These are phyloP conservation scores for Graphium colonna DNA, from an alignment of 2,888 invertebrate species.

Conservation along the genomic window DNA sequence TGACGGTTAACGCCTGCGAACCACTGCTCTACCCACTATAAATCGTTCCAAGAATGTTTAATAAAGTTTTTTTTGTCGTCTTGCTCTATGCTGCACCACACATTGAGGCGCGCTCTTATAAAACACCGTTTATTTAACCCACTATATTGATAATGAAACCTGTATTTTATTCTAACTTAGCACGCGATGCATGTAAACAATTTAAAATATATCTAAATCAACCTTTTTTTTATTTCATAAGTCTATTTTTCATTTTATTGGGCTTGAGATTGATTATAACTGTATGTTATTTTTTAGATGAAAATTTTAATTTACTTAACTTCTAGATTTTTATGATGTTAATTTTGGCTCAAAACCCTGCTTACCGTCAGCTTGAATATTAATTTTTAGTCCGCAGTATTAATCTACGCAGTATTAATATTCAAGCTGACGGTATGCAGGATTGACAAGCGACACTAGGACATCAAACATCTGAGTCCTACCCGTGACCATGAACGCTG, in stretches of 20 bases:
- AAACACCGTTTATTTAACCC: slow-evolving; percentile 1
- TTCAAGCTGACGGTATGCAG: no score
- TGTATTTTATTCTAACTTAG: slow-evolving; percentile 1
- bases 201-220: neutral
- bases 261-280: neutral
- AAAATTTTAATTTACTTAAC: no score
- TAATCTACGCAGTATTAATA: no score
- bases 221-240: neutral
- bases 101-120: neutral
- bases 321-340: no score
- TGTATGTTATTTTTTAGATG: neutral
- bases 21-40: slow-evolving; percentile 1
- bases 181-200: neutral
- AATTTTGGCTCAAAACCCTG: no score
- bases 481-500: no score
- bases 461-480: no score
- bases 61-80: slow-evolving; percentile 14
- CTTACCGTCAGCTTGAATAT: no score
- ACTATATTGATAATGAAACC: neutral
- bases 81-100: neutral
- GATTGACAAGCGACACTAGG: no score
- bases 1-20: slow-evolving; percentile 18
- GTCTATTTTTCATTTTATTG: neutral
- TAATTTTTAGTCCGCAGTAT: no score
- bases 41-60: slow-evolving; percentile 21